phyloP scores from a whole-genome alignment of 2,888 invertebrate genomes.

The Clivina fossor region DNA sequence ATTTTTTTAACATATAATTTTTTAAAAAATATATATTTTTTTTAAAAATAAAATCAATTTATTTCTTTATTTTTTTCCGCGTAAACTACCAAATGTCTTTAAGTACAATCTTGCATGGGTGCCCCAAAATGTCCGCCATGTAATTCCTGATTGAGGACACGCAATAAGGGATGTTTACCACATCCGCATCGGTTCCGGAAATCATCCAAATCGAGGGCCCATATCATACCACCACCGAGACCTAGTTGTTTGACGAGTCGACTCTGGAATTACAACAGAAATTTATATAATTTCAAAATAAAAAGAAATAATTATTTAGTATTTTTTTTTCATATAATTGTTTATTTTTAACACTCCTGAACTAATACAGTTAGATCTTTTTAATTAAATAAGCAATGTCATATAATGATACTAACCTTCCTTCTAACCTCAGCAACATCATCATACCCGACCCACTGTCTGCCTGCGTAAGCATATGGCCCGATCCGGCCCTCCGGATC shows the following conservation, averaged over 20 bases:
- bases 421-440: conserved; percentile 65
- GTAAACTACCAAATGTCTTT: too few species aligned
- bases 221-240: conserved; percentile 74
- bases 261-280: conserved; percentile 54
- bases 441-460: conserved; percentile 81
- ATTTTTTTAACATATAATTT: too few species aligned
- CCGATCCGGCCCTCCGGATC: conserved; percentile 66
- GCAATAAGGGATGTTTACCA: conserved; percentile 67
- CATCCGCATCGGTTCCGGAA: conserved; percentile 70
- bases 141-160: conserved; percentile 63
- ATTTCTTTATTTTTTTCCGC: conserved; percentile 1
- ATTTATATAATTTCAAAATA: neutral
- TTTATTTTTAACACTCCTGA: neutral
- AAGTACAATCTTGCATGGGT: conserved; percentile 54
- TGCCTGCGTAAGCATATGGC: conserved; percentile 69
- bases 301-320: conserved; percentile 2
- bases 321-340: neutral
- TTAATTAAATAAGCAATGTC: too few species aligned
- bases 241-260: conserved; percentile 60
- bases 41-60: too few species aligned
- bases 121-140: conserved; percentile 53
- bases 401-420: conserved; percentile 51
- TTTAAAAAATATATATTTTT: neutral
- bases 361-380: conserved; percentile 10
- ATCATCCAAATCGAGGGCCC: conserved; percentile 79